phyloP scores from a whole-genome alignment of 2,888 invertebrate genomes.

The Xanthia togata region DNA sequence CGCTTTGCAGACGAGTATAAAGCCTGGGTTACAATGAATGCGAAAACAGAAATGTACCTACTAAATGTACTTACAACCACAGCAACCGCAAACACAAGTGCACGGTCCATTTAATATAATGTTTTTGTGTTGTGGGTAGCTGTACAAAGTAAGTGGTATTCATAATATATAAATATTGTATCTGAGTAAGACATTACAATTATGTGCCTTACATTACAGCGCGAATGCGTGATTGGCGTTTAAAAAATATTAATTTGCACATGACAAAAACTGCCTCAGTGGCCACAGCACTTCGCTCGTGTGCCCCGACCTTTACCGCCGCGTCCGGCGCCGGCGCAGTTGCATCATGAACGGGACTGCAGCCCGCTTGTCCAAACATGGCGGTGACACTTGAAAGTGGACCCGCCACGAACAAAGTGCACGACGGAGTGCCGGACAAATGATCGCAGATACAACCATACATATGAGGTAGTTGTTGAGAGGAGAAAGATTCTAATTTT shows the following conservation, averaged over 20 bases:
- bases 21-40: slow-evolving; percentile 35
- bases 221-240: neutral
- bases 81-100: slow-evolving; percentile 34
- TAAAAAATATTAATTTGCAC: neutral
- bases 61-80: neutral
- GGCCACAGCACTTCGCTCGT: neutral
- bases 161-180: neutral
- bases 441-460: slow-evolving; percentile 48
- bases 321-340: slow-evolving; percentile 66
- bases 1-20: slow-evolving; percentile 23
- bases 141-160: neutral
- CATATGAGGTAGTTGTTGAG: neutral
- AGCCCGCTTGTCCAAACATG: slow-evolving; percentile 75
- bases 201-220: neutral
- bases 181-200: neutral
- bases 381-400: slow-evolving; percentile 67
- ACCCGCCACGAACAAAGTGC: slow-evolving; percentile 54
- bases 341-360: slow-evolving; percentile 75
- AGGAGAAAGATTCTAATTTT: slow-evolving; percentile 1
- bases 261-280: slow-evolving; percentile 6
- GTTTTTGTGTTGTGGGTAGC: neutral
- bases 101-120: slow-evolving; percentile 20
- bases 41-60: neutral
- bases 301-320: slow-evolving; percentile 35
- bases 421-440: slow-evolving; percentile 51